Base-by-base conservation (phyloP, 2,797 vertebrate genomes). In the Gymnodraco acuticeps region DNA sequence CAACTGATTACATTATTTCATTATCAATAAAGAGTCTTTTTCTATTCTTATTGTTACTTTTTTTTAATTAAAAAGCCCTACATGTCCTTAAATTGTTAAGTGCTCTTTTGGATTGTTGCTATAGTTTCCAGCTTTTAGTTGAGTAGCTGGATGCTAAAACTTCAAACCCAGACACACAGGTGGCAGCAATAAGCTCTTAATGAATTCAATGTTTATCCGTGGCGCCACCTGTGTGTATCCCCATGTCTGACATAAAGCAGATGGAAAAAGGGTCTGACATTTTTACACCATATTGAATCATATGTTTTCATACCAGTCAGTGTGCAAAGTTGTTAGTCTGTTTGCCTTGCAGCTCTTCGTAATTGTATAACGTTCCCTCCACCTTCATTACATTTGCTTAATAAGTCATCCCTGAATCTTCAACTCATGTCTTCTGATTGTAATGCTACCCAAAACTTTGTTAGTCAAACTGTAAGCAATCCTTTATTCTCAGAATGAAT, bases 111-210 rank as follows among this genome's bases (percentile, higher is more conserved):
- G 33, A 38, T 38, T 38, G 6, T 7, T 38, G 33, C 33, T 38
- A 38, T 38, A 7, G 8, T 38, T 14, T 47, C 45, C 13, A 16
- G 14, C 45, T 38, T 38, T 8, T 38, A 38, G 33, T 38, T 38
- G 6, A 38, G 33, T 38, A 38, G 33, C 6, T 38, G 8, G 33
- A 38, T 38, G 33, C 33, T 38, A 38, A 38, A 47, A 16, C 27
- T 47, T 58, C 13, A 23, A 42, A 70, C 31, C 13, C 1, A 3
- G 56, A 38, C 63, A 47, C n/a, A 23, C 20, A 67, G 58, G 16
- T 78, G 33, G 56, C 23, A n/a, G 45, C 50, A 61, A 52, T 42
- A 53, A 73, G 46, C 58, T 63, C 41, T 64, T 54, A 54, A 31
- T 60, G 38, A 56, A n/a, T 55, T 41, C 51, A 64, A 14, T 60